Base-by-base conservation (phyloP, 1,140 invertebrate species). In the Drosophila teissieri region DNA sequence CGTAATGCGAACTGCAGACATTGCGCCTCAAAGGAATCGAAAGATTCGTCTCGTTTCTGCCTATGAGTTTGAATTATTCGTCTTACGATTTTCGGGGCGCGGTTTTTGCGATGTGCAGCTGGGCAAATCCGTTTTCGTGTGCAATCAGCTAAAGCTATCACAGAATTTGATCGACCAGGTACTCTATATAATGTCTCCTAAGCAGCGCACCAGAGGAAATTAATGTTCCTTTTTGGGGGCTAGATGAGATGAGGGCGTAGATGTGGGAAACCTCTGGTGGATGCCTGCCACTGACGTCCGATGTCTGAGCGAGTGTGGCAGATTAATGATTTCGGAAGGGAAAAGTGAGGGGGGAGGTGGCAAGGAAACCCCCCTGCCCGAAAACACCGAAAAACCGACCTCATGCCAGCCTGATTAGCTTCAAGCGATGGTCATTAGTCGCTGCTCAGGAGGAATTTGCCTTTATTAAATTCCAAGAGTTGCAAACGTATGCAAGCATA, bases 211-310 rank as follows among this genome's bases (percentile, higher is more conserved):
- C 63, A 78, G 75, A 86, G 83, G 83, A 88, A 88, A 88, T 88
- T 88, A 88, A 88, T 88, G 83, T 88, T 79, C 84, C 83, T 88
- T 88, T 86, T 88, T 73, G 37, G 75, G 79, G 83, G 73, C 54
- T 36, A 36, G 49, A 34, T 34, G 27, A 48, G 24, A 3, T 22
- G 22, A 24, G 10, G 44, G 7, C 14, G 22, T 31, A 56, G 56
- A 60, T 57, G 58, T 36, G n/a, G 37, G 31, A 48, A 64, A 34
- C 42, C 49, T 37, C 40, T 52, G 54, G 56, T 46, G 46, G 81
- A 60, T 84, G 81, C 64, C 83, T 83, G 75, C 39, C 76, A 62
- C 67, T 86, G 83, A 88, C 83, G 79, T 69, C 62, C 82, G 79
- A 76, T 61, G 73, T 68, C 63, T 69, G 64, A 48, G 36, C 72